phyloP scores from a whole-genome alignment of 2,113 vertebrate genomes.

The Neolamprologus devosi region DNA sequence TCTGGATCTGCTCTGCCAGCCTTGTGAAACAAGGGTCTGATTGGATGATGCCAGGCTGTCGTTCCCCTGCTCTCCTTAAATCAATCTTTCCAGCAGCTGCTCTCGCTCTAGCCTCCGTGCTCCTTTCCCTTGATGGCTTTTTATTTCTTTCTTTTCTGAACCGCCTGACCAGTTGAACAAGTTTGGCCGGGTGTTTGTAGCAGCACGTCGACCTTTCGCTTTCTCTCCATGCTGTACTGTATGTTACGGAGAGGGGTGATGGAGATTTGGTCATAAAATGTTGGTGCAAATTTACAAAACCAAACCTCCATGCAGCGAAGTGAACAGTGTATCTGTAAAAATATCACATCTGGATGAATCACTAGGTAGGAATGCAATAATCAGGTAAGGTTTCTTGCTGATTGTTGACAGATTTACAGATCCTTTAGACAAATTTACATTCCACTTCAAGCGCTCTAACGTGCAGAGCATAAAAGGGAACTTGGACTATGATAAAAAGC shows the following conservation, averaged over 20 bases:
- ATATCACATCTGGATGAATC: not conserved
- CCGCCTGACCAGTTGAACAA: conserved; percentile 35
- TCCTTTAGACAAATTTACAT: not conserved
- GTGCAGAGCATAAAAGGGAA: not conserved
- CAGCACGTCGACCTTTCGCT: not conserved
- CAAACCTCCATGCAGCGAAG: not conserved
- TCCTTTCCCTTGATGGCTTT: not conserved
- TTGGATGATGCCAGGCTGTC: conserved; percentile 38
- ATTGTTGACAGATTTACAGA: not conserved
- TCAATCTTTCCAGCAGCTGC: conserved; percentile 34
- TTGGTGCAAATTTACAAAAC: not conserved
- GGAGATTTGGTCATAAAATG: not conserved
- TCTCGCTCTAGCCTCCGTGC: not conserved
- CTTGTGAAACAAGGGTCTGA: conserved; percentile 33
- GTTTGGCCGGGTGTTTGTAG: conserved; percentile 16
- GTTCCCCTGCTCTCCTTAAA: conserved; percentile 49
- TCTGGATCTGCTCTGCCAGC: conserved; percentile 4
- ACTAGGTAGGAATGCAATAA: not conserved
- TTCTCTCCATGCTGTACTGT: not conserved
- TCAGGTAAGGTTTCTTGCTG: not conserved
- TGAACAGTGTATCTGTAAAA: not conserved
- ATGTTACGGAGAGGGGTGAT: not conserved
- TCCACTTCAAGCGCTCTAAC: not conserved
- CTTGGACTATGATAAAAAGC: not conserved
- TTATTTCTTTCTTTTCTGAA: not conserved